These are phyloP conservation scores for Indicator indicator DNA, from an alignment of 2,113 vertebrate genomes.

Conservation along the genomic window DNA sequence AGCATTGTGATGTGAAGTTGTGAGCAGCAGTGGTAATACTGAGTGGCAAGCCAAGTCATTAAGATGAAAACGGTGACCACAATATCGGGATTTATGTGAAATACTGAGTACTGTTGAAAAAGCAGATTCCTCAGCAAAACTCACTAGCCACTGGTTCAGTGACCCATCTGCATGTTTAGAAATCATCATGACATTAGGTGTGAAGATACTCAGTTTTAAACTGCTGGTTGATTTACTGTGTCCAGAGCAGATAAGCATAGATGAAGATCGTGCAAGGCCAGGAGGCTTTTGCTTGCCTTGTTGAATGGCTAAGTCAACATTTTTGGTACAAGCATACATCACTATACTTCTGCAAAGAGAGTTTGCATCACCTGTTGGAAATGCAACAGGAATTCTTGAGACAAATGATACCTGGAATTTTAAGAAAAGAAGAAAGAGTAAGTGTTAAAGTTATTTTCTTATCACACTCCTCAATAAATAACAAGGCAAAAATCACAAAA, in stretches of 20 bases:
- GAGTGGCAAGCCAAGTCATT: constrained; percentile 97
- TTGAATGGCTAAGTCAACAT: constrained; percentile 94
- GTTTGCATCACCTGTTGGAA: constrained; percentile 94
- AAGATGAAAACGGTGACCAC: constrained; percentile 98
- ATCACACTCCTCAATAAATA: not conserved
- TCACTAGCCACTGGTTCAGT: constrained; percentile 96
- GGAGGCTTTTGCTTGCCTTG: constrained; percentile 90
- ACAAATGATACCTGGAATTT: constrained; percentile 92
- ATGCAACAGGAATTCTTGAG: constrained; percentile 97
- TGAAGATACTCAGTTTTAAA: constrained; percentile 95
- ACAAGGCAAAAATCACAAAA: not conserved
- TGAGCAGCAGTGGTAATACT: constrained; percentile 92
- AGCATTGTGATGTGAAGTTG: constrained; percentile 97
- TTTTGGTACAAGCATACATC: constrained; percentile 98
- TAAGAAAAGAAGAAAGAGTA: not conserved
- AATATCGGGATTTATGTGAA: constrained; percentile 96
- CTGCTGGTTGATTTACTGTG: constrained; percentile 84
- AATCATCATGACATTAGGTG: constrained; percentile 97
- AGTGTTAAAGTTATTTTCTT: not conserved
- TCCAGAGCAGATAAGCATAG: constrained; percentile 86
- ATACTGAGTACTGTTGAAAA: constrained; percentile 98
- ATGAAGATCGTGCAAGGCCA: constrained; percentile 84
- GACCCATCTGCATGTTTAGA: constrained; percentile 97
- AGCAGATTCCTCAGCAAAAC: constrained; percentile 96
- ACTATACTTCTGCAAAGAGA: constrained; percentile 95